Evolutionary conservation across 2,113 vertebrate genomes (phyloP), one percentile per base, ranked within the genome.

Genomic region (Acanthochromis polyacanthus): DNA sequence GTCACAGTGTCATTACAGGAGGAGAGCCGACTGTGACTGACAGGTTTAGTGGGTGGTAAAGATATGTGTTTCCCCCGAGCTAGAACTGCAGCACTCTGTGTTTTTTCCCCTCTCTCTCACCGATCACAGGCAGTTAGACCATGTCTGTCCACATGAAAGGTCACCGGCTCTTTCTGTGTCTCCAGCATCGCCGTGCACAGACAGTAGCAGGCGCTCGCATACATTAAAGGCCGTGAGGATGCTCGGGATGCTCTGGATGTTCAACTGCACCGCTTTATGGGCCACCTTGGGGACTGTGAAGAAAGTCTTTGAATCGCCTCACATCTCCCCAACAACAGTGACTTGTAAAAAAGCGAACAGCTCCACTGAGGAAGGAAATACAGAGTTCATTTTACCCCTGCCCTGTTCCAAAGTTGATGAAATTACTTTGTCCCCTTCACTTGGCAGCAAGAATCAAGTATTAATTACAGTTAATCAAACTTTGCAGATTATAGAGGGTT

Each of bases 381-480:
- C 60, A 45, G 50, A 82, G 52, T 73, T 82, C 38, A 71, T 82
- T 78, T 81, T 69, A 43, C 57, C 51, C 46, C 43, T 25, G 58
- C 38, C 59, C 46, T 43, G 36, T 78, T 17, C 62, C 61, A 73
- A 66, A 78, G 50, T 65, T 76, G 76, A 88, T 85, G 75, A 81
- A 92, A 89, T 85, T 70, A 87, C 78, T 69, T 61, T 66, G 66
- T 78, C 70, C 57, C 76, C 86, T 85, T 79, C 71, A 55, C 75
- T 88, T 88, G 80, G 84, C 84, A 71, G 64, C 61, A 85, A 74
- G 72, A 84, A 68, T 85, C 56, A 80, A 73, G 70, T 88, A 89
- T 90, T 92, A 91, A 91, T 92, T 88, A 87, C 45, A 86, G 28
- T 75, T 88, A 83, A 92, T 90, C 80, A 85, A 89, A 85, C 80